A percentile compares a stretch with the other conserved stretches of the same genome.
Conservation (phyloP, 2,888 invertebrate species). For the Opisthograptis luteolata region DNA sequence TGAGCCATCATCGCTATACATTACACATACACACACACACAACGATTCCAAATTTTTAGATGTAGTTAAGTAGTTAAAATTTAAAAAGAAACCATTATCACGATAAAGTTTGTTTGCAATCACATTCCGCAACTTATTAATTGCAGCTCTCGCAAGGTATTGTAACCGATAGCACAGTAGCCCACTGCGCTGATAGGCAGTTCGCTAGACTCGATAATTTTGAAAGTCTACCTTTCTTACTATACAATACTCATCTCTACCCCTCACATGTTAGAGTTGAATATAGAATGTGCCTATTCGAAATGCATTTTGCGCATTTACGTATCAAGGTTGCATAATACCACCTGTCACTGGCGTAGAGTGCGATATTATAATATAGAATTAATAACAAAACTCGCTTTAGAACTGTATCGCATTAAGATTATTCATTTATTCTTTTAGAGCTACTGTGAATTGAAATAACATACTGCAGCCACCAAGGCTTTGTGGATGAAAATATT, state of each 20-base stretch:
- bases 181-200: too few relatives aligned
- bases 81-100: too few relatives aligned
- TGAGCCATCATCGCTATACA: too few relatives aligned
- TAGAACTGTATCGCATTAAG: slow-evolving; percentile 2
- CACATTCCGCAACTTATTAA: slow-evolving; percentile 15
- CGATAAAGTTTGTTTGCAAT: too few relatives aligned
- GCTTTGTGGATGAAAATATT: too few relatives aligned
- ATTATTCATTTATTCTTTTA: not conserved
- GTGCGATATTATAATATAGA: slow-evolving; percentile 23
- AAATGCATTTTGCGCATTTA: slow-evolving; percentile 30
- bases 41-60: too few relatives aligned
- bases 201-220: slow-evolving; percentile 8
- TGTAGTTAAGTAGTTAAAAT: too few relatives aligned
- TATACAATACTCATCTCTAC: slow-evolving; percentile 3
- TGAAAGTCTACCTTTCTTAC: slow-evolving; percentile 17
- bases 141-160: slow-evolving; percentile 13
- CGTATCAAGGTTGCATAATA: slow-evolving; percentile 45
- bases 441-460: too few relatives aligned
- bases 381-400: not conserved
- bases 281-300: not conserved
- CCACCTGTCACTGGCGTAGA: slow-evolving; percentile 42
- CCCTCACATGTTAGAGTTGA: slow-evolving; percentile 1
- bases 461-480: too few relatives aligned
- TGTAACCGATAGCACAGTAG: too few relatives aligned
- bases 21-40: too few relatives aligned